Conservation (phyloP, 1,140 invertebrate genomes). For the Tribolium madens region DNA sequence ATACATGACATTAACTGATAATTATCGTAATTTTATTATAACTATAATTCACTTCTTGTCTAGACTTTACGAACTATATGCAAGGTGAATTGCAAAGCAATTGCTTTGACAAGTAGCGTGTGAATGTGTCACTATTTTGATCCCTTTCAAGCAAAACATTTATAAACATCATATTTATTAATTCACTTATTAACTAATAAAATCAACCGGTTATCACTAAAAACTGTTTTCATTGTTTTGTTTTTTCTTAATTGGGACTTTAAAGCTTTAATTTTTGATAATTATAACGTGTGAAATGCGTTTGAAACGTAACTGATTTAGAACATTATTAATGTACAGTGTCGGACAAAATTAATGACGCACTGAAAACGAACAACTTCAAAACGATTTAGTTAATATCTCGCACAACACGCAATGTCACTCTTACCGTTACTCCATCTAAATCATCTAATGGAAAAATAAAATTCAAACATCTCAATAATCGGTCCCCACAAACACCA, state of each 20-base stretch:
- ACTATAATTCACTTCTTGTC: constrained; percentile 26
- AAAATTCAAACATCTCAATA: constrained; percentile 13
- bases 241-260: not conserved
- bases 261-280: not conserved
- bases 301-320: constrained; percentile 1
- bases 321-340: constrained; percentile 29
- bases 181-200: constrained; percentile 2
- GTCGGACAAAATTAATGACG: constrained; percentile 22
- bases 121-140: not conserved
- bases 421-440: constrained; percentile 9
- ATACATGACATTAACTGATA: constrained; percentile 23
- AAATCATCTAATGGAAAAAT: constrained; percentile 25
- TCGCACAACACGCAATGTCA: constrained; percentile 32
- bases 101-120: not conserved
- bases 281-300: constrained; percentile 12
- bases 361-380: constrained; percentile 22
- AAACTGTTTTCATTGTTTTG: not conserved
- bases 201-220: constrained; percentile 12
- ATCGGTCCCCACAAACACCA: not conserved
- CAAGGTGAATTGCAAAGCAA: not conserved
- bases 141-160: not conserved
- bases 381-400: constrained; percentile 29
- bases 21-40: constrained; percentile 22
- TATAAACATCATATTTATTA: not conserved
- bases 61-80: not conserved